Percentiles rank a stretch among this genome's conserved stretches.
Conservation (phyloP, 2,113 vertebrate species). For the Hippocampus mohnikei region DNA sequence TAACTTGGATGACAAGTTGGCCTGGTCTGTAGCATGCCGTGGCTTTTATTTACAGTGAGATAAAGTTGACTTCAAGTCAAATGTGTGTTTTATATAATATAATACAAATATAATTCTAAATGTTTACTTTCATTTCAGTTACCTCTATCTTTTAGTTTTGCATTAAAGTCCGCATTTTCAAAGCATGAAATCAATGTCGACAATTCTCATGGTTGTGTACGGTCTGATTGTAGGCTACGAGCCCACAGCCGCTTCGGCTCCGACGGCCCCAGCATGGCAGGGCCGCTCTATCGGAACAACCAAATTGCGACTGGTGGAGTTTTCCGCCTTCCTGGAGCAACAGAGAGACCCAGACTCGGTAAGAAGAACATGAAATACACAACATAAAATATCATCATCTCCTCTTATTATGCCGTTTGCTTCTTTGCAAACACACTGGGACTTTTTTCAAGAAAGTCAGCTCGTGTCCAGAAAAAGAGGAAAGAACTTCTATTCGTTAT, state of each 20-base stretch:
- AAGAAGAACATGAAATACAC: slow-evolving; percentile 32
- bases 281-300: slow-evolving; percentile 96
- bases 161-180: neutral
- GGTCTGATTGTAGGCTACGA: slow-evolving; percentile 82
- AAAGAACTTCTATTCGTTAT: slow-evolving; percentile 17
- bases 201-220: slow-evolving; percentile 1
- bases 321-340: slow-evolving; percentile 95
- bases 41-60: too few relatives aligned
- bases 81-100: neutral
- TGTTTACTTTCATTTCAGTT: too few relatives aligned
- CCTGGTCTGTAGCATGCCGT: too few relatives aligned
- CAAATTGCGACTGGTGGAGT: slow-evolving; percentile 95
- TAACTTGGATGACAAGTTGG: too few relatives aligned
- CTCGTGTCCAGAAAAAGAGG: slow-evolving; percentile 40
- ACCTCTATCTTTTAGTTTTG: too few relatives aligned
- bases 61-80: too few relatives aligned
- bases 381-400: slow-evolving; percentile 17
- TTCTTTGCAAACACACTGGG: slow-evolving; percentile 33
- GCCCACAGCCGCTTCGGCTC: slow-evolving; percentile 81
- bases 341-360: slow-evolving; percentile 95
- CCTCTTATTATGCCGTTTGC: slow-evolving; percentile 29
- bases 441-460: slow-evolving; percentile 45
- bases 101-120: too few relatives aligned
- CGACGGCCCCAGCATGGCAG: slow-evolving; percentile 94
- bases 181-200: neutral